A percentile compares a stretch with the other conserved stretches of the same genome.
Evolutionary conservation across 2,113 vertebrate species (phyloP).

Genomic region (Laterallus jamaicensis): DNA sequence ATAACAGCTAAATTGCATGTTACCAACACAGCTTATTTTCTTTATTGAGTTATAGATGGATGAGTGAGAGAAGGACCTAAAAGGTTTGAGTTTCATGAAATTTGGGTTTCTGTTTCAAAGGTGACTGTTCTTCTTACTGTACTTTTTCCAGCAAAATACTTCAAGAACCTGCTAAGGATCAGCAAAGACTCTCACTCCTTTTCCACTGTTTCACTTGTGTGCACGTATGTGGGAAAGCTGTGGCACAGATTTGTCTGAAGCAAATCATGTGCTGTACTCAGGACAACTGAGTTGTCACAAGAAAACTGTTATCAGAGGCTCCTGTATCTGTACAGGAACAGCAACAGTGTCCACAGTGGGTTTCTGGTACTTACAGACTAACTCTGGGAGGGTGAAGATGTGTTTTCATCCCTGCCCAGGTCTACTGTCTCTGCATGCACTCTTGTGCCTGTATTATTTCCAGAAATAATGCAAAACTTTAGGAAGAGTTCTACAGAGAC

Average conservation of each 20-base stretch:
- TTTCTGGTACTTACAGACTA: background rate
- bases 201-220: background rate
- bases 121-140: background rate
- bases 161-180: background rate
- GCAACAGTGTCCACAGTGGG: no score
- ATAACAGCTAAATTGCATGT: background rate
- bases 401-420: background rate
- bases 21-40: background rate
- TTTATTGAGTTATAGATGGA: background rate
- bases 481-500: background rate
- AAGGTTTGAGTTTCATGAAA: background rate
- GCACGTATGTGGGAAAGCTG: no score
- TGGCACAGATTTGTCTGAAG: background rate
- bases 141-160: background rate
- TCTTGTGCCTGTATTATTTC: background rate
- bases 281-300: background rate
- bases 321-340: background rate
- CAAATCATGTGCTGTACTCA: background rate
- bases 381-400: background rate
- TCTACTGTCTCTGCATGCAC: background rate
- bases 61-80: background rate
- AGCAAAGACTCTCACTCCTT: background rate
- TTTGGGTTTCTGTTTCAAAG: background rate
- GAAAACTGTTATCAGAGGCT: background rate
- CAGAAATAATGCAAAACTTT: background rate